Evolutionary conservation across 2,113 vertebrate species (phyloP), one percentile per base, ranked within the genome.

Genomic region (Bombycilla garrulus): DNA sequence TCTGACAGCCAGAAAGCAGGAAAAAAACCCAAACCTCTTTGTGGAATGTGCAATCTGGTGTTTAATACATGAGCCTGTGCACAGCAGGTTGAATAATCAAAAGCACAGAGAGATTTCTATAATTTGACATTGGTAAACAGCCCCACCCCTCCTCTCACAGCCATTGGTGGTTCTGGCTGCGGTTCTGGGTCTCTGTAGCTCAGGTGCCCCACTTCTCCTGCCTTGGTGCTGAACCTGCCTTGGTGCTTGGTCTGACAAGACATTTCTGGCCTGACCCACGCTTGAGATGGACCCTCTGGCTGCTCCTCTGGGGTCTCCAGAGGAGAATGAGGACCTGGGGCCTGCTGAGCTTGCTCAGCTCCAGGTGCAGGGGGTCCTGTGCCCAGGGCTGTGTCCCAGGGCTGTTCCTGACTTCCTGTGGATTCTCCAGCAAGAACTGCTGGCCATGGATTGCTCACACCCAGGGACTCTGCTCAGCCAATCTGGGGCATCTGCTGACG

Each of bases 1-100:
- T 72, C 60, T 85, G 82, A 93, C 83, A 95, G 90, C 58, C 74
- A 57, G 61, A 91, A 92, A 67, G 51, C 12, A 71, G 35, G 5
- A 13, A 48, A 72, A 47, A 60, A 48, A 1, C 10, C 42, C 53
- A 38, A 65, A 23, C 7, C 36, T 35, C 42, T 48, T 12, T 57
- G 74, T 70, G 81, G 71, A 95, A 74, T 92, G 79, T 60, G 54
- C 74, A 66, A 54, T 58, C 53, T 81, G 54, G 79, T 79, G 71
- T 82, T 86, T 54, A 50, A 53, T 54, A n/a, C 17, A 57, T 5
- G 57, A 73, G 26, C 36, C 61, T 15, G 10, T 24, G 26, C 51
- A 11, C 47, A 44, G 44, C 70, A 92, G 35, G 57, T 38, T 65
- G 62, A 61, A 23, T 38, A 50, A 23, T 86, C 40, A n/a, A 53